Evolutionary conservation across 2,113 vertebrate genomes (phyloP), one percentile per base, ranked within the genome.

Genomic region (Phylloscopus trochilus): DNA sequence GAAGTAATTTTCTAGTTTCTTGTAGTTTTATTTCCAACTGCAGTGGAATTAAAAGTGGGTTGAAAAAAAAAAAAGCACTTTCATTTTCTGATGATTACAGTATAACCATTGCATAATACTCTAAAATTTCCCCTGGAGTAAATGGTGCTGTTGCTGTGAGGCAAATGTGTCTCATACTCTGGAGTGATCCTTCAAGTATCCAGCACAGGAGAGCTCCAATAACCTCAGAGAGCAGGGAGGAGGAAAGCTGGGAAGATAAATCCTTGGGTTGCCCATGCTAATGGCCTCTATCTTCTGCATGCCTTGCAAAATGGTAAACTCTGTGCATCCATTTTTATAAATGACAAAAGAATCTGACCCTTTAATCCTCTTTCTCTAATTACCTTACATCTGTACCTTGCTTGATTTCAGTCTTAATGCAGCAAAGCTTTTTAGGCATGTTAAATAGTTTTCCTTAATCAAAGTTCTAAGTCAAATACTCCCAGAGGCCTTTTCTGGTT

Each of bases 341-440:
- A 62, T 58, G 49, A 90, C 4, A 43, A 69, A 82, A 60, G 60
- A 68, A 69, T 79, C 56, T 83, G 70, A 69, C 62, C 37, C 47
- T 78, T 74, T 94, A 85, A 91, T 91, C 81, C 58, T 82, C 73
- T 82, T 92, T 56, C 30, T 68, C 55, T 76, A 72, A 82, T 79
- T 95, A 73, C 52, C 26, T 89, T 87, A 75, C 41, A 58, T 75
- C 69, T 82, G 52, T 72, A 87, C 56, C 68, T 94, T 78, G 39
- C 83, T 78, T 89, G 81, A 79, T 87, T 95, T 87, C 41, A 39
- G 53, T 43, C 44, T 73, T 82, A 79, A 68, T 76, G 66, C 66
- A 75, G 56, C 27, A 78, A 84, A 92, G 83, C 15, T 67, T 87
- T 89, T 91, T 46, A 92, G 89, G 58, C 31, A 41, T 13, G 8